Evolutionary conservation across 2,797 vertebrate species (phyloP).

Genomic region (Rhinichthys osculus): DNA sequence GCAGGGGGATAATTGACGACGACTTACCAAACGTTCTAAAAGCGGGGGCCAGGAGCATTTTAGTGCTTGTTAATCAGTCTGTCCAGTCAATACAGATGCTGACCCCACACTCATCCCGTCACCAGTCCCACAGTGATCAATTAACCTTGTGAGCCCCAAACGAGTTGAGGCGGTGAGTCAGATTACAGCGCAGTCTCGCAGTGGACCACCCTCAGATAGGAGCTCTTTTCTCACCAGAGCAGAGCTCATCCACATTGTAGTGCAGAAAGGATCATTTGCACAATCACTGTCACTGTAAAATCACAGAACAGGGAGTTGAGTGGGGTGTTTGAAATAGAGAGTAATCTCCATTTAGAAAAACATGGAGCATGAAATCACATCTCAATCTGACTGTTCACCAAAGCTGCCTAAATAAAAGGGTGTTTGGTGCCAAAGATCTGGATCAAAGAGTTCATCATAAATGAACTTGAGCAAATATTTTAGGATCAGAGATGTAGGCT

Average conservation of each 20-base stretch:
- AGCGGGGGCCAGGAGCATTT: constrained; percentile 57
- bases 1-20: constrained; percentile 63
- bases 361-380: constrained; percentile 26
- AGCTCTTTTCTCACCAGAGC: background rate
- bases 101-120: constrained; percentile 56
- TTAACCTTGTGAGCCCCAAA: constrained; percentile 49
- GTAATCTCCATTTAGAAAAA: constrained; percentile 37
- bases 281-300: constrained; percentile 30
- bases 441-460: constrained; percentile 5
- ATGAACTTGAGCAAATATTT: background rate
- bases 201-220: background rate
- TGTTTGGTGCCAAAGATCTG: background rate
- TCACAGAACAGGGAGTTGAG: constrained; percentile 16
- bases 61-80: constrained; percentile 66
- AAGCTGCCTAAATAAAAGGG: constrained; percentile 11
- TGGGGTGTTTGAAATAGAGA: constrained; percentile 14
- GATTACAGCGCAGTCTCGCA: background rate
- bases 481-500: constrained; percentile 23
- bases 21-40: constrained; percentile 57
- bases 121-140: constrained; percentile 60
- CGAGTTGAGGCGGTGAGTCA: constrained; percentile 23
- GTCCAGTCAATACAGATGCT: constrained; percentile 60
- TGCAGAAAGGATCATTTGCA: background rate
- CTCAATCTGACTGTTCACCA: constrained; percentile 19
- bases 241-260: constrained; percentile 11